A percentile compares a stretch with the other conserved stretches of the same genome.
Evolutionary conservation across 2,113 vertebrate genomes (phyloP).

Genomic region (Hemiprocne comata): DNA sequence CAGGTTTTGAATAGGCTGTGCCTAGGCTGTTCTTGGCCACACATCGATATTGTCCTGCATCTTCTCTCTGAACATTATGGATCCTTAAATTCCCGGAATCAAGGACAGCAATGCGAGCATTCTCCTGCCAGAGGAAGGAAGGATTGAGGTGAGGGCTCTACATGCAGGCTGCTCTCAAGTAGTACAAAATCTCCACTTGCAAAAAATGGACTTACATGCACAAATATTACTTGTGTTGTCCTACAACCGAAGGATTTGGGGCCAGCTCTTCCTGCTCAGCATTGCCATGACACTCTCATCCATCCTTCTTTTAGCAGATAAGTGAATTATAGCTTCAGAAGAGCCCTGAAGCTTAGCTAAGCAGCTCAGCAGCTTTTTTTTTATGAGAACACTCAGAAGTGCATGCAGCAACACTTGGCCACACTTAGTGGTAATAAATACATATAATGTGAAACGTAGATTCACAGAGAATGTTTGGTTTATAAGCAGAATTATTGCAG

Average conservation of each 20-base stretch:
- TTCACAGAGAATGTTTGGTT: neutral
- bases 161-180: neutral
- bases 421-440: neutral
- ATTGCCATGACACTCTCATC: neutral
- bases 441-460: neutral
- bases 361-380: neutral
- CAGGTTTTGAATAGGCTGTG: conserved; percentile 88
- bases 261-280: neutral
- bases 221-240: neutral
- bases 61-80: conserved; percentile 91
- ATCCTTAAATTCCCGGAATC: conserved; percentile 95
- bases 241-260: neutral
- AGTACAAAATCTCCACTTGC: neutral
- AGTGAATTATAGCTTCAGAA: neutral
- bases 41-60: conserved; percentile 93
- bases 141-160: neutral
- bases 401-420: neutral
- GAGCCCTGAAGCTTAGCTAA: neutral
- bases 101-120: conserved; percentile 86
- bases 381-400: neutral
- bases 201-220: neutral
- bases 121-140: conserved; percentile 77
- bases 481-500: neutral
- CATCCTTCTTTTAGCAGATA: neutral
- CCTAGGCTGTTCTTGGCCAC: conserved; percentile 96